Percentiles rank a stretch among this genome's conserved stretches.
phyloP scores from a whole-genome alignment of 2,888 invertebrate species.

The Neelides folsomi region DNA sequence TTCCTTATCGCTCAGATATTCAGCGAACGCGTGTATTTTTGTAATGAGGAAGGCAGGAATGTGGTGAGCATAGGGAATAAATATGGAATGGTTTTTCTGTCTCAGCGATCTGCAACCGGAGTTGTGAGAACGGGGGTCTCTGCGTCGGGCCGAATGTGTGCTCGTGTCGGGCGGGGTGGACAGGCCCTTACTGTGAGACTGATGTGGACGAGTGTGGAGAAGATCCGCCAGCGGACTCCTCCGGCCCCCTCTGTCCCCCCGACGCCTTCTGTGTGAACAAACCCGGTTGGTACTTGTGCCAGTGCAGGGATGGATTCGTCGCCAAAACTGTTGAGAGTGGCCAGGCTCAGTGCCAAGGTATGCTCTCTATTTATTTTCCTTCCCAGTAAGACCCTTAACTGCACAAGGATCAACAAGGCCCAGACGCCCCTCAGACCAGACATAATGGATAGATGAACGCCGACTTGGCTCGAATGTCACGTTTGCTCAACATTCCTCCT shows the following conservation, averaged over 20 bases:
- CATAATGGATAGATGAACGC: too few species aligned
- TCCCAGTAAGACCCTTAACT: background rate
- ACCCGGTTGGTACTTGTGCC: constrained; percentile 81
- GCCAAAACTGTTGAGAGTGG: constrained; percentile 27
- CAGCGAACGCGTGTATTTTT: too few species aligned
- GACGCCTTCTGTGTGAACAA: constrained; percentile 71
- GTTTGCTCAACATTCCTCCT: constrained; percentile 1
- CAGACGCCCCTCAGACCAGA: too few species aligned
- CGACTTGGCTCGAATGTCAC: background rate
- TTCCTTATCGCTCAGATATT: too few species aligned
- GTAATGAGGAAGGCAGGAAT: too few species aligned
- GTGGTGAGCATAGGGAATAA: too few species aligned
- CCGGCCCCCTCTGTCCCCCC: constrained; percentile 46
- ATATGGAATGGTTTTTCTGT: constrained; percentile 11
- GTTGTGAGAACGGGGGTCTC: constrained; percentile 69
- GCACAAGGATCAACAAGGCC: too few species aligned
- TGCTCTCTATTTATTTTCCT: background rate
- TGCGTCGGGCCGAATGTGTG: constrained; percentile 66
- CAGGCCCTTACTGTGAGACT: constrained; percentile 66
- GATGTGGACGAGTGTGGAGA: constrained; percentile 67
- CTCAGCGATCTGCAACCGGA: constrained; percentile 64
- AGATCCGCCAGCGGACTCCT: background rate
- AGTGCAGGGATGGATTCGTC: constrained; percentile 63
- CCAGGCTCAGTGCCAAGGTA: constrained; percentile 32
- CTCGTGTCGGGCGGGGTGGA: constrained; percentile 66